Base-by-base conservation (phyloP, 2,113 vertebrate genomes). In the Phasianus colchicus region DNA sequence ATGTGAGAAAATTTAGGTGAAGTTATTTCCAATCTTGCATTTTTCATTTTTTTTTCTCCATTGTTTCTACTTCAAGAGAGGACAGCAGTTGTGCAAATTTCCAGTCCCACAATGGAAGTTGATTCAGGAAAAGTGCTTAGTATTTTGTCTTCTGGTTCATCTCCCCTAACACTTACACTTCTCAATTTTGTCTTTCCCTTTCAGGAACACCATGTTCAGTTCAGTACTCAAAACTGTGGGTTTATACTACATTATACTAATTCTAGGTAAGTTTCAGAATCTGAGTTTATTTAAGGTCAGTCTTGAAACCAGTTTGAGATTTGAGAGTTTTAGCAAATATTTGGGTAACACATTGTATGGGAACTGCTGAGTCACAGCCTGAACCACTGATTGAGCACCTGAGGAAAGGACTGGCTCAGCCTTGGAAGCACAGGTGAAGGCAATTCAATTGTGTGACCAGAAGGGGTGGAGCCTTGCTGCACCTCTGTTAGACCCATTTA, bases 101-200 rank as follows among this genome's bases (percentile, higher is more conserved):
- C 55, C 58, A 42, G 32, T 43, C 63, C 84, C 78, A 48, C 25
- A 48, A 43, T 24, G 3, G 60, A 72, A 84, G 63, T 54, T 86
- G 77, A 92, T 91, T 69, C 66, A 92, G 74, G 61, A 12, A 52
- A 91, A 61, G 32, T 67, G 64, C 52, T 20, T 93, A 32, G 52
- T 88, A 58, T 91, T 95, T 91, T 80, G 55, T 16, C 43, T 89
- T 78, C 60, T 90, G 80, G 27, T 29, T 83, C 24, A 16, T 76
- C 40, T 87, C 40, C 29, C 58, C 27, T 85, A 65, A 72, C 48
- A 78, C 30, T 94, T 76, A 75, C 43, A 83, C n/a, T 94, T 77
- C 80, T 92, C 9, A 16, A 47, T 45, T 71, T 95, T 94, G 42
- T 89, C 57, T 15, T 88, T 88, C 32, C 57, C 34, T 95, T 91